phyloP scores from a whole-genome alignment of 2,888 invertebrate genomes.

The Hemithea aestivaria region DNA sequence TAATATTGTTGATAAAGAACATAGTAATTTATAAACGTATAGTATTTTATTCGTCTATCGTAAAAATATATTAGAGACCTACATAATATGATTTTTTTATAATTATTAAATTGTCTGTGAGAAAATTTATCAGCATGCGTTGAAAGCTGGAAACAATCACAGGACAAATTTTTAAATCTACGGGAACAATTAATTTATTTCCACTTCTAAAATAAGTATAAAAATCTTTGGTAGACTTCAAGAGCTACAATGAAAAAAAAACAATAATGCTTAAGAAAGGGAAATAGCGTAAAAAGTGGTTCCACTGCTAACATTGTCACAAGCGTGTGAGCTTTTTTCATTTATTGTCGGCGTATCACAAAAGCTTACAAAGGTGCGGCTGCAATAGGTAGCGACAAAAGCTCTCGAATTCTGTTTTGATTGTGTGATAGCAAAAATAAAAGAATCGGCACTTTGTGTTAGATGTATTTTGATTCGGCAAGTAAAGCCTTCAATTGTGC shows the following conservation, averaged over 20 bases:
- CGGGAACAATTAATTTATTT: too few relatives aligned
- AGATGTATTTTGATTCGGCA: constrained; percentile 50
- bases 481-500: constrained; percentile 32
- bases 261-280: constrained; percentile 22
- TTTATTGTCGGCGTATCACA: constrained; percentile 44
- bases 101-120: too few relatives aligned
- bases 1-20: too few relatives aligned
- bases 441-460: constrained; percentile 56
- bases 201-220: too few relatives aligned
- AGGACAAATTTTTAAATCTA: too few relatives aligned
- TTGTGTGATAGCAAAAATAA: constrained; percentile 61
- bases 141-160: too few relatives aligned
- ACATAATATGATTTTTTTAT: too few relatives aligned
- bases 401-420: constrained; percentile 61
- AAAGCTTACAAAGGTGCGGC: constrained; percentile 62
- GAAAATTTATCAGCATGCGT: too few relatives aligned
- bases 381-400: constrained; percentile 50
- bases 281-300: constrained; percentile 41
- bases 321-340: constrained; percentile 28
- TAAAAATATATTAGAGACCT: too few relatives aligned
- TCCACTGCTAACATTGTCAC: constrained; percentile 51
- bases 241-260: constrained; percentile 33
- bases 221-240: too few relatives aligned
- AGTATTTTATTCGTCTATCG: too few relatives aligned
- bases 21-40: too few relatives aligned